Percentiles rank a stretch among this genome's conserved stretches.
These are phyloP conservation scores for Sapayoa aenigma DNA, from an alignment of 2,113 vertebrate species.

Conservation along the genomic window DNA sequence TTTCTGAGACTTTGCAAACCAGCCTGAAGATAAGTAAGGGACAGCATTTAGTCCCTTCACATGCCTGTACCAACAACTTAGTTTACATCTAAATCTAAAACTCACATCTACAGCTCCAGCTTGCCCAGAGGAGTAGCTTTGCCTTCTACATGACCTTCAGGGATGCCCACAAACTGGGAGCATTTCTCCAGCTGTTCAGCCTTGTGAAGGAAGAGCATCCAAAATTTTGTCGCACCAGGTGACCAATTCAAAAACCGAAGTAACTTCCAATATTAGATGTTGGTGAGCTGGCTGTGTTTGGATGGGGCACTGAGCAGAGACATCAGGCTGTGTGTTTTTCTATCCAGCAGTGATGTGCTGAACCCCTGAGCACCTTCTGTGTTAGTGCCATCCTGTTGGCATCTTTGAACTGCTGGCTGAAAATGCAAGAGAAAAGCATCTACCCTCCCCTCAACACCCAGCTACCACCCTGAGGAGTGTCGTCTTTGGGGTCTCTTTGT, in stretches of 20 bases:
- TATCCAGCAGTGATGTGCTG: neutral
- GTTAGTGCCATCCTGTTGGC: accelerated
- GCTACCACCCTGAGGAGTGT: neutral
- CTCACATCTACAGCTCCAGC: neutral
- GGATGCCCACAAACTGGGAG: neutral
- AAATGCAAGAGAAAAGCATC: neutral
- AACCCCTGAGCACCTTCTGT: neutral
- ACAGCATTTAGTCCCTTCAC: neutral
- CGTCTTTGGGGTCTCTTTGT: neutral
- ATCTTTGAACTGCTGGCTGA: neutral
- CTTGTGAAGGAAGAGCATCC: neutral
- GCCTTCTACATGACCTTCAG: too few relatives aligned
- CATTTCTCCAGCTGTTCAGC: neutral
- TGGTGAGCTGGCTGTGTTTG: neutral
- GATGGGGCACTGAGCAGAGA: neutral
- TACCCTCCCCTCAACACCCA: neutral
- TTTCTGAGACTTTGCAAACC: neutral
- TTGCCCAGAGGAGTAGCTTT: neutral
- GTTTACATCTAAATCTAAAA: neutral
- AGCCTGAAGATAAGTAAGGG: neutral
- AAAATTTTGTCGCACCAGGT: neutral
- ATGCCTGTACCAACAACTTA: neutral
- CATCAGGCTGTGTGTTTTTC: neutral
- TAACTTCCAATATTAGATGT: neutral
- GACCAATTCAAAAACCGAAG: neutral